Base-by-base conservation (phyloP, 2,797 vertebrate genomes). In the Sitta carolinensis region DNA sequence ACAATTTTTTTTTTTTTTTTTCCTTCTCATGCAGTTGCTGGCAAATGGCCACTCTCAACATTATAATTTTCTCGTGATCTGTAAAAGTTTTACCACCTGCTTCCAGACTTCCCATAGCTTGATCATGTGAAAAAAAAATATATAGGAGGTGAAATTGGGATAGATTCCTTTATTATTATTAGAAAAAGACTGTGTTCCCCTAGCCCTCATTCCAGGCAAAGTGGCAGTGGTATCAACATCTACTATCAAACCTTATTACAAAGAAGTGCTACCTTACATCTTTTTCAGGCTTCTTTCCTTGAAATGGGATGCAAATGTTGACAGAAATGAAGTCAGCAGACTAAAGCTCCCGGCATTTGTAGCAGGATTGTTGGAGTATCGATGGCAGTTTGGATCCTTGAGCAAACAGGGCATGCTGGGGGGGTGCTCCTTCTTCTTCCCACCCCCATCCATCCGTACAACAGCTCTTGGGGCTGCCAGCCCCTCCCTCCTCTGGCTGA, bases 101-200 rank as follows among this genome's bases (percentile, higher is more conserved):
- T 74, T 42, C 19, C 32, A 81, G 29, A 11, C 25, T 50, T 73
- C 8, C 27, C 13, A 25, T 27, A 75, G 29, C 12, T 45, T 75
- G 13, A 7, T 48, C 15, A 34, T 29, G 11, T 52, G 72, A 51
- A 72, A 84, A 81, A 81, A 30, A 93, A 84, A 68, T 1, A 67
- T 19, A 38, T 0, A 68, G 23, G 11, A 89, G 7, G 11, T 67
- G 16, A 40, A 77, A 40, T 20, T 32, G 54, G 27, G 43, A 85
- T 29, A 72, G 20, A 54, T 51, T 87, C 22, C 36, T 96, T 94
- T 94, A 91, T 93, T 96, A n/a, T 78, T 64, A 77, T 21, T 69
- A 59, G 43, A 82, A 93, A 79, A 45, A 69, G 73, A 5, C 21
- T 16, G 7, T 27, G 18, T 74, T 36, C 36, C 69, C 36, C 34